Percentiles rank a stretch among this genome's conserved stretches.
Evolutionary conservation across 2,888 invertebrate genomes (phyloP).

Genomic region (Phaonia tiefii): DNA sequence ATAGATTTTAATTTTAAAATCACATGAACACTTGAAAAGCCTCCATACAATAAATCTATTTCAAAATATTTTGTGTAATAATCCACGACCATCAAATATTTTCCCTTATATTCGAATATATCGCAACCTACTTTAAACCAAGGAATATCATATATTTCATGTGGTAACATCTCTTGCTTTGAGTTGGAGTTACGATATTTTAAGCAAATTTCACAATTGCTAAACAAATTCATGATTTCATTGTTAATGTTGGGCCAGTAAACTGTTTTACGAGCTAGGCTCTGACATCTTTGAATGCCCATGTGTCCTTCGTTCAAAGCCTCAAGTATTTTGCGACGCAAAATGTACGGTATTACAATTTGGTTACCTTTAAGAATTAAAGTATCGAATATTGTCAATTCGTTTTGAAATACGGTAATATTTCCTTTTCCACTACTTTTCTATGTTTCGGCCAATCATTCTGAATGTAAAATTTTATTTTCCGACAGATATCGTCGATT

Average conservation of each 20-base stretch:
- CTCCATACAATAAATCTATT: conserved; percentile 46
- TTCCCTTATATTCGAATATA: conserved; percentile 59
- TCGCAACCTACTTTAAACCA: conserved; percentile 55
- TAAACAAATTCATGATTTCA: conserved; percentile 56
- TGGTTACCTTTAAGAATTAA: conserved; percentile 48
- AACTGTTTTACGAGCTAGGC: conserved; percentile 48
- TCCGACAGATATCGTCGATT: conserved; percentile 32
- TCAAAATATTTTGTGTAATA: conserved; percentile 67
- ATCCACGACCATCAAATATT: conserved; percentile 61
- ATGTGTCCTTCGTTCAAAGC: conserved; percentile 46
- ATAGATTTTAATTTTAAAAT: conserved; percentile 61
- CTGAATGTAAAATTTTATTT: conserved; percentile 50
- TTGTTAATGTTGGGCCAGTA: conserved; percentile 60
- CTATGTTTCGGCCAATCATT: conserved; percentile 61
- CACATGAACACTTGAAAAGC: conserved; percentile 48
- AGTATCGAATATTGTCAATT: conserved; percentile 50
- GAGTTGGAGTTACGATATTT: conserved; percentile 53
- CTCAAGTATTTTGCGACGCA: conserved; percentile 36
- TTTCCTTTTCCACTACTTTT: conserved; percentile 43
- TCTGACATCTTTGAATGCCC: too few species aligned
- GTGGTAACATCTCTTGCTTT: conserved; percentile 34
- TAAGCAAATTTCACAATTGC: conserved; percentile 64
- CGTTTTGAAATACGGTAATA: conserved; percentile 50
- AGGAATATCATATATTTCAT: conserved; percentile 43
- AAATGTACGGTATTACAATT: conserved; percentile 47